phyloP scores from a whole-genome alignment of 2,888 invertebrate genomes.

The Ophraella communa region DNA sequence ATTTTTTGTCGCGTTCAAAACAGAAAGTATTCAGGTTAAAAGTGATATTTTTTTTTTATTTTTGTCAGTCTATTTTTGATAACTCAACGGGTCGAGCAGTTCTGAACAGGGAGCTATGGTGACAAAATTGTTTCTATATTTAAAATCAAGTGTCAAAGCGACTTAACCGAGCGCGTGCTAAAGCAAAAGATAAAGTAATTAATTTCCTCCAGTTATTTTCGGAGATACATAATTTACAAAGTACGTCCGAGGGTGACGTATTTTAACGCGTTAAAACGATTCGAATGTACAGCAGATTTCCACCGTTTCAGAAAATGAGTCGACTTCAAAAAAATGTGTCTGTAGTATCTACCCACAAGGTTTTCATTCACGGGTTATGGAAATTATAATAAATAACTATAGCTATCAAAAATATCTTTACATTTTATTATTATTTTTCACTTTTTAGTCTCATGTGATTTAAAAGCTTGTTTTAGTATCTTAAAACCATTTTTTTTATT shows the following conservation, averaged over 20 bases:
- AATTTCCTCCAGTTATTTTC: conserved; percentile 53
- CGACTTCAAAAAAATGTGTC: background rate
- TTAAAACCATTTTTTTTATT: too few species aligned
- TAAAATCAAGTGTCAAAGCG: conserved; percentile 54
- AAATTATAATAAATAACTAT: background rate
- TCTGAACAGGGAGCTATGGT: conserved; percentile 35
- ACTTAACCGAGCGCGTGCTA: conserved; percentile 45
- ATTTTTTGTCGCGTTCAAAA: conserved; percentile 14
- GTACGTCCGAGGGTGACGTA: conserved; percentile 50
- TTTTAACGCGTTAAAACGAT: conserved; percentile 32
- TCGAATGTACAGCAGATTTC: conserved; percentile 17
- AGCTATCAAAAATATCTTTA: background rate
- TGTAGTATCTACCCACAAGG: background rate
- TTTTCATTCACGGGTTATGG: background rate
- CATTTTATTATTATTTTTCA: too few species aligned
- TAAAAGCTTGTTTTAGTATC: too few species aligned
- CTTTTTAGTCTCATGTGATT: too few species aligned
- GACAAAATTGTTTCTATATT: conserved; percentile 50
- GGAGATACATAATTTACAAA: conserved; percentile 50
- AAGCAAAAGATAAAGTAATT: conserved; percentile 49
- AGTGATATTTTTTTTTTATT: conserved; percentile 26
- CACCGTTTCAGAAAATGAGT: conserved; percentile 11
- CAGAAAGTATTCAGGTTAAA: conserved; percentile 22
- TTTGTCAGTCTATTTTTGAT: conserved; percentile 31
- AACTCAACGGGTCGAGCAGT: conserved; percentile 25